Percentiles rank a stretch among this genome's conserved stretches.
Conservation (phyloP, 2,888 invertebrate genomes). For the Campopleginae sp. region DNA sequence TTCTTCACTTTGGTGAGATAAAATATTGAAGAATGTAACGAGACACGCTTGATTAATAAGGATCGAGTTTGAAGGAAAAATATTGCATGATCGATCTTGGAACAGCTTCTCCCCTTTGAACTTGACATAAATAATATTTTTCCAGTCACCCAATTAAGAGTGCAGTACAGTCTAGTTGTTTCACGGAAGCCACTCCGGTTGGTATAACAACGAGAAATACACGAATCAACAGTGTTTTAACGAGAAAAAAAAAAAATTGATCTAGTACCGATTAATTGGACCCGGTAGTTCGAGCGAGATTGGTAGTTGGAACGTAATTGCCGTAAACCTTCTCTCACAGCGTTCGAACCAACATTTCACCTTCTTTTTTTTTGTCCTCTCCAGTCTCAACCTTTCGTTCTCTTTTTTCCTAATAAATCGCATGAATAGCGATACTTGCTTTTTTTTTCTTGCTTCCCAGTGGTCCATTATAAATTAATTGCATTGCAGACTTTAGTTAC, state of each 20-base stretch:
- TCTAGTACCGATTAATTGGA: constrained; percentile 54
- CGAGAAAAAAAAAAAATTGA: constrained; percentile 57
- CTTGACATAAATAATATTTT: not conserved
- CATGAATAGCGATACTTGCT: not conserved
- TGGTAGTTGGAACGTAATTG: constrained; percentile 55
- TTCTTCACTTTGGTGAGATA: not conserved
- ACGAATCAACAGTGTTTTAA: constrained; percentile 31
- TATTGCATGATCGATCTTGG: not conserved
- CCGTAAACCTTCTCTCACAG: constrained; percentile 28
- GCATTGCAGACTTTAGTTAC: not conserved
- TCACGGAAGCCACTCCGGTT: constrained; percentile 2
- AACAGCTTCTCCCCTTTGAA: not conserved
- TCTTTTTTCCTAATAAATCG: constrained; percentile 11
- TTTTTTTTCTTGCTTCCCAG: not conserved
- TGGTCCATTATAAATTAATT: not conserved
- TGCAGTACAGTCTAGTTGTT: constrained; percentile 1
- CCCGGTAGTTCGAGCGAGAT: constrained; percentile 25
- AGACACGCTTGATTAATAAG: not conserved
- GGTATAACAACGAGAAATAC: constrained; percentile 1
- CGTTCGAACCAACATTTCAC: constrained; percentile 9
- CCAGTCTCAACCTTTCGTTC: constrained; percentile 50
- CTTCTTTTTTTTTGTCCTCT: not conserved
- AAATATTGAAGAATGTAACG: not conserved
- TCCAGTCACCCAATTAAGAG: constrained; percentile 30
- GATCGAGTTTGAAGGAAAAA: not conserved